These are phyloP conservation scores for Reticulitermes speratus DNA, from an alignment of 1,140 invertebrate species.

Conservation along the genomic window DNA sequence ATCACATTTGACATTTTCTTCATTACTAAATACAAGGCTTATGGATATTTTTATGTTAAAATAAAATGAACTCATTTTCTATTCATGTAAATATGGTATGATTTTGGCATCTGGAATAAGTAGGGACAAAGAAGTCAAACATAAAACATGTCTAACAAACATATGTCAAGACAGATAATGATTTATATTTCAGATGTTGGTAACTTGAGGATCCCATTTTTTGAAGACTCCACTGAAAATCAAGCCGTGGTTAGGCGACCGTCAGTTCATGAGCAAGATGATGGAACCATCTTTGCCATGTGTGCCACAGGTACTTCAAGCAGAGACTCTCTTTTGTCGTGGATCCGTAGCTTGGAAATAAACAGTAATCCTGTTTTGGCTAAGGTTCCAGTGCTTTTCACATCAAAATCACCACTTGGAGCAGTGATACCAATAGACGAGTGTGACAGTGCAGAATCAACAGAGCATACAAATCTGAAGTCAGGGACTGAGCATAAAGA, in stretches of 20 bases:
- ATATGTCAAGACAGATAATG: too few species aligned
- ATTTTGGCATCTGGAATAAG: too few species aligned
- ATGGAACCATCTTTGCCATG: slow-evolving; percentile 84
- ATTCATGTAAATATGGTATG: too few species aligned
- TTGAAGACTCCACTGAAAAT: slow-evolving; percentile 46
- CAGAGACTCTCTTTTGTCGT: slow-evolving; percentile 86
- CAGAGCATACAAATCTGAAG: slow-evolving; percentile 22
- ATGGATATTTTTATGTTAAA: too few species aligned
- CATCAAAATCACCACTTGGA: slow-evolving; percentile 50
- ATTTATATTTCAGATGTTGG: slow-evolving; percentile 61
- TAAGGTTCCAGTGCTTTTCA: slow-evolving; percentile 79
- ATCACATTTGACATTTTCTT: too few species aligned
- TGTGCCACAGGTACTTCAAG: slow-evolving; percentile 88
- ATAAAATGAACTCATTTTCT: too few species aligned
- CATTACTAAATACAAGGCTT: too few species aligned
- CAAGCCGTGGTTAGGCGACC: slow-evolving; percentile 48
- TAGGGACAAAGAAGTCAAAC: too few species aligned
- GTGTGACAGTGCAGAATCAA: background rate
- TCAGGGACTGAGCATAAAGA: background rate
- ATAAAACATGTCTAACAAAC: too few species aligned
- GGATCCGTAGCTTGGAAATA: slow-evolving; percentile 84
- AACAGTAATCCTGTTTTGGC: slow-evolving; percentile 71
- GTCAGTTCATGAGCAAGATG: slow-evolving; percentile 88
- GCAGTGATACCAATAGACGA: slow-evolving; percentile 31
- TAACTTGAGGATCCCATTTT: slow-evolving; percentile 60